Conservation (phyloP, 1,140 invertebrate genomes). For the Micrasema minimum region DNA sequence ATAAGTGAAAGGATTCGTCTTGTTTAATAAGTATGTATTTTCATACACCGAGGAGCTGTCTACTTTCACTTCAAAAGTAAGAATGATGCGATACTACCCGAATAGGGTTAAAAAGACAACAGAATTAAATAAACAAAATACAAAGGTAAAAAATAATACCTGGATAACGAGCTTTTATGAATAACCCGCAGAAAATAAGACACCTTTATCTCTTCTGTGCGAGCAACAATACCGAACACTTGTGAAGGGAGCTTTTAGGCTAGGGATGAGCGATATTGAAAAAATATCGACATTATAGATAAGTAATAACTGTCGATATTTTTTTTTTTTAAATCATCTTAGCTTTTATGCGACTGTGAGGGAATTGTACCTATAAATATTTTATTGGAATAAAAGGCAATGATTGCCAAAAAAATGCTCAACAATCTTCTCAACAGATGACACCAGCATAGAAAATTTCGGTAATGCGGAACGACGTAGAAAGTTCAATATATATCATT, state of each 20-base stretch:
- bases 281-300: no score
- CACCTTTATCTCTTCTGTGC: conserved; percentile 11
- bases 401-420: no score
- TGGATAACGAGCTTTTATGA: conserved; percentile 44
- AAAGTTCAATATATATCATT: no score
- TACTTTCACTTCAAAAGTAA: conserved; percentile 17
- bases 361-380: no score
- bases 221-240: conserved; percentile 21
- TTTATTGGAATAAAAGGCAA: no score
- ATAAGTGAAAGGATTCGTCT: conserved; percentile 16
- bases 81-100: conserved; percentile 26
- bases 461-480: no score
- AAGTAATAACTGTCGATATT: no score
- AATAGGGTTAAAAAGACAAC: conserved; percentile 22
- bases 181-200: conserved; percentile 39
- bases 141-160: conserved; percentile 42
- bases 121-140: conserved; percentile 43
- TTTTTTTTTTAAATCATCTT: no score
- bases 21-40: conserved; percentile 16
- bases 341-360: no score
- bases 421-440: no score
- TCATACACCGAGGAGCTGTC: conserved; percentile 14
- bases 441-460: no score
- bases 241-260: not conserved
- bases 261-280: no score